Evolutionary conservation across 2,113 vertebrate genomes (phyloP), one percentile per base, ranked within the genome.

Genomic region (Platichthys stellatus): DNA sequence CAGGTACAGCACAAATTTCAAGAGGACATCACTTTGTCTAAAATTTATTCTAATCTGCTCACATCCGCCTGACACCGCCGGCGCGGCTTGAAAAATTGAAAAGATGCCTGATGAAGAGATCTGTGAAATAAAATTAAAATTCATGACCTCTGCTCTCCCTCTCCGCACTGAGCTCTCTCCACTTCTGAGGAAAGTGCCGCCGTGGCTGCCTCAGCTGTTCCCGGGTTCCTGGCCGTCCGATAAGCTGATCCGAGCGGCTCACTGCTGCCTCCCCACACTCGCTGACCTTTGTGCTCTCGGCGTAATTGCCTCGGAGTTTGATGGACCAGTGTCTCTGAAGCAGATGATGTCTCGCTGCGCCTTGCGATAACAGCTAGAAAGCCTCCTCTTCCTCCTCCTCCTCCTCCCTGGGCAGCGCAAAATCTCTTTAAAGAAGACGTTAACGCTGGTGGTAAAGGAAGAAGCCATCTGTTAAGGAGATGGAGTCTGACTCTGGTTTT

Each of bases 291-390:
- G 78, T 73, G 81, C 87, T 84, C 89, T 86, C 57, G 11, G 65
- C 74, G 83, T 92, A 93, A 93, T 93, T 93, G 89, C 90, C 83
- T 92, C 45, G 40, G 76, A 77, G 73, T 87, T 87, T 87, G 87
- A 92, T 82, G 79, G 89, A 86, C 85, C 77, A 82, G 62, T 89
- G 88, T 92, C 87, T 92, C 87, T 72, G 58, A 87, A 82, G 82
- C 80, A 88, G 88, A 87, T 72, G 72, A 87, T 80, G 84, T 89
- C 80, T 80, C 80, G 82, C 76, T 81, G 72, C 69, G 82, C 75
- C 72, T 66, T 74, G 80, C 72, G 86, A 89, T 90, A 90, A 87
- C 81, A 82, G 65, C 65, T 74, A 71, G 75, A 75, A 68, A 69
- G 17, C 69, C 61, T 61, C 69, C 57, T 84, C 72, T 35, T 76